These are phyloP conservation scores for Porites lutea DNA, from an alignment of 64 coral and sea anemone genomes.

Conservation along the genomic window DNA sequence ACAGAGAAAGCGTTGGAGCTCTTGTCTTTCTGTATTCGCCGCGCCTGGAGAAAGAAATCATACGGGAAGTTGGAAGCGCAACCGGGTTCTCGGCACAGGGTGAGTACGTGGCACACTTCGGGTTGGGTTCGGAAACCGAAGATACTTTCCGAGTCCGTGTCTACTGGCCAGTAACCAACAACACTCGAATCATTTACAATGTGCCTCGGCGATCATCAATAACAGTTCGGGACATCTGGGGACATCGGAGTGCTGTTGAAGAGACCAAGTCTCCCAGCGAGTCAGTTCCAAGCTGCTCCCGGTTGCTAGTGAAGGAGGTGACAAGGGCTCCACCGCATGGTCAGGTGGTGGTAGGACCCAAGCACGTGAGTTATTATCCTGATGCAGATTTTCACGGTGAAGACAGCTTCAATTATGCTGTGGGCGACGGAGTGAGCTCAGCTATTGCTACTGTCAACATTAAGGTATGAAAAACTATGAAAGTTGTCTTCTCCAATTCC, in stretches of 20 bases:
- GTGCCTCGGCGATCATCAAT: constrained; percentile 78
- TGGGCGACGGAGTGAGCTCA: constrained; percentile 84
- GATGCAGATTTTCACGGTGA: constrained; percentile 80
- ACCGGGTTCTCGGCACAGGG: constrained; percentile 84
- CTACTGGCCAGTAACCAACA: constrained; percentile 99
- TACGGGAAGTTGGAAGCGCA: constrained; percentile 76
- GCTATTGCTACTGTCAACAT: constrained; percentile 82
- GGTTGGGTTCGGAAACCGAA: constrained; percentile 79
- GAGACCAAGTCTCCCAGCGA: constrained; percentile 77
- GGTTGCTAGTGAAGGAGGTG: constrained; percentile 83
- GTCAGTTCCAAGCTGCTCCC: constrained; percentile 72
- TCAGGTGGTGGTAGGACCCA: constrained; percentile 77
- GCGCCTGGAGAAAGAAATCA: constrained; percentile 62
- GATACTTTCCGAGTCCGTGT: constrained; percentile 80
- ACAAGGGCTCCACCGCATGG: constrained; percentile 76
- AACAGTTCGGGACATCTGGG: constrained; percentile 77
- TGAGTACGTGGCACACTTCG: constrained; percentile 85
- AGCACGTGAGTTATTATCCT: constrained; percentile 97
- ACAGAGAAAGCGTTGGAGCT: constrained; percentile 89
- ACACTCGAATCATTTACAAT: constrained; percentile 91
- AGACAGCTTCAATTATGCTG: constrained; percentile 89
- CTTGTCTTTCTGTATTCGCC: constrained; percentile 86
- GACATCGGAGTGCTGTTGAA: constrained; percentile 79
- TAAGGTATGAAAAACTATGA: constrained; percentile 64
- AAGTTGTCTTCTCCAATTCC: too few species aligned